phyloP scores from a whole-genome alignment of 2,113 vertebrate genomes.

The Tragelaphus imberbis region DNA sequence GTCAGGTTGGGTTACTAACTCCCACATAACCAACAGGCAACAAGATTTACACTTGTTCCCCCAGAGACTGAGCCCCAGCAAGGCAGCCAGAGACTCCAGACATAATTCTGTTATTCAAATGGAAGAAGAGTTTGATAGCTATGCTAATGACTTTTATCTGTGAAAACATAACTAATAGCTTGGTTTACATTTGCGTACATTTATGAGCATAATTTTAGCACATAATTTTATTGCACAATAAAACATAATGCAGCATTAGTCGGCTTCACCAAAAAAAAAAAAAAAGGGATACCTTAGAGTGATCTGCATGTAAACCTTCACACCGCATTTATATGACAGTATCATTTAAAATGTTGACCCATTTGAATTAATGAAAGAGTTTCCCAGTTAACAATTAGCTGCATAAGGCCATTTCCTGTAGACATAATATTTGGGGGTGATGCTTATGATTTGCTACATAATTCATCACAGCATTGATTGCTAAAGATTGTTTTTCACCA shows the following conservation, averaged over 20 bases:
- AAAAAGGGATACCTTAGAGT: slow-evolving; percentile 80
- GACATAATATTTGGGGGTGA: slow-evolving; percentile 70
- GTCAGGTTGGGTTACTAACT: slow-evolving; percentile 58
- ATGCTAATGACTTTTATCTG: slow-evolving; percentile 91
- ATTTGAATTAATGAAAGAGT: slow-evolving; percentile 77
- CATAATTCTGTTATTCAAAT: slow-evolving; percentile 88
- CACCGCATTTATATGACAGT: slow-evolving; percentile 77
- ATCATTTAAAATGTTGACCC: slow-evolving; percentile 76
- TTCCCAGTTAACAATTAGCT: slow-evolving; percentile 76
- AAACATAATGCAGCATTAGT: slow-evolving; percentile 88
- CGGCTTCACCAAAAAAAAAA: slow-evolving; percentile 75
- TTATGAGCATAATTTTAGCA: slow-evolving; percentile 88
- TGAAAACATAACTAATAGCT: slow-evolving; percentile 90
- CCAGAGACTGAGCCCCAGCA: slow-evolving; percentile 72
- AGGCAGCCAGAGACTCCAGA: slow-evolving; percentile 80
- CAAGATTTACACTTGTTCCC: slow-evolving; percentile 81
- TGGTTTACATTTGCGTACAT: slow-evolving; percentile 88
- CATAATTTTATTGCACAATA: slow-evolving; percentile 89
- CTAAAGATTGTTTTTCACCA: slow-evolving; percentile 68
- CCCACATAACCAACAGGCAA: slow-evolving; percentile 70
- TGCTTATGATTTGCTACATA: slow-evolving; percentile 69
- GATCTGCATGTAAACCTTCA: slow-evolving; percentile 82
- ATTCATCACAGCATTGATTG: slow-evolving; percentile 69
- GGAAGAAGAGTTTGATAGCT: slow-evolving; percentile 87
- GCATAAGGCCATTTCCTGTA: slow-evolving; percentile 67